Base-by-base conservation (phyloP, 1,140 invertebrate species). In the Drosophila sulfurigaster region DNA sequence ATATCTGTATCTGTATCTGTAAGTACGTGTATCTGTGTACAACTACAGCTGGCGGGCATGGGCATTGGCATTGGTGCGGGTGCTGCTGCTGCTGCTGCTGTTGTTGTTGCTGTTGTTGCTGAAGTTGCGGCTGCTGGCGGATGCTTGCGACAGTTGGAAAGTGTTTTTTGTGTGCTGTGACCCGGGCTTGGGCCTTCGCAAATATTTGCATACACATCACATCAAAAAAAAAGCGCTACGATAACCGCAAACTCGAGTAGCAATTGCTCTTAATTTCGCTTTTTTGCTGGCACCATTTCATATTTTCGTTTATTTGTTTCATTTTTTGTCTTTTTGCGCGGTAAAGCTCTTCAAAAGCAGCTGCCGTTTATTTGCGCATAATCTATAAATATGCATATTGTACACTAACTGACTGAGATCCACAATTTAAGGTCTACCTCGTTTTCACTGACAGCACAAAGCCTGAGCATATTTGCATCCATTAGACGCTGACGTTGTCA, bases 71-170 rank as follows among this genome's bases (percentile, higher is more conserved):
- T 76, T 82, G 68, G 74, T 59, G 82, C 83, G 83, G 54, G 43
- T 54, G 64, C 11, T 25, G 54, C 20, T 7, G 46, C 8, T 59
- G 75, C 30, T 57, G 49, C 41, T 59, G 64, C 41, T 64, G 30
- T 11, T 87, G 79, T 59, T 68, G 15, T 20, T 57, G 58, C 70
- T 85, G 82, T 64, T 77, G 76, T 58, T 70, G 16, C 13, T 80
- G 83, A 72, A 64, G 35, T 16, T 79, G 82, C 75, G 67, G 28
- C 20, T 58, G 58, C 79, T 79, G 57, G 83, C 82, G 82, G 82
- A 87, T 87, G 76, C 82, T 80, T 71, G 86, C 75, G 81, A 85
- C 86, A 71, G 78, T 89, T 89, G 78, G 85, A 89, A 89, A 89
- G 85, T 89, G 65, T 81, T 88, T 78, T 62, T 78, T 62, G 66